phyloP scores from a whole-genome alignment of 2,113 vertebrate species.

The Pheucticus melanocephalus region DNA sequence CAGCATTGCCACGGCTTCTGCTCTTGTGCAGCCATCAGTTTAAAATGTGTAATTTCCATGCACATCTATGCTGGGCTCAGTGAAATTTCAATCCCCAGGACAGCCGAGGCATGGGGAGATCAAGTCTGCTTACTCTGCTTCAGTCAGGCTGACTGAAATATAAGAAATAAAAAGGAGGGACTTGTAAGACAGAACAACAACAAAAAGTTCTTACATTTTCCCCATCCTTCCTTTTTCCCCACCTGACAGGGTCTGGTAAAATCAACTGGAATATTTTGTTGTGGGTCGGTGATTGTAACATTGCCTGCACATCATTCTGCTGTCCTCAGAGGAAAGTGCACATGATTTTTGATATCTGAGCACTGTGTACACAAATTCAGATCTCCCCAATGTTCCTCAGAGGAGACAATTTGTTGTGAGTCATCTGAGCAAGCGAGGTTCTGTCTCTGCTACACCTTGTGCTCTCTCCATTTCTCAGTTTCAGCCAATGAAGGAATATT shows the following conservation, averaged over 20 bases:
- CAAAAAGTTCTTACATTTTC: neutral
- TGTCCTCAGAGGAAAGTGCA: neutral
- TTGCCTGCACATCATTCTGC: neutral
- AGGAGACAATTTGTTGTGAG: neutral
- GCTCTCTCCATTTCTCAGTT: neutral
- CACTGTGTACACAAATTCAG: neutral
- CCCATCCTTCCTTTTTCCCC: neutral
- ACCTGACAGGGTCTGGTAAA: neutral
- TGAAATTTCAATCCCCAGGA: conserved; percentile 60
- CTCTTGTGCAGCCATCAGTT: conserved; percentile 62
- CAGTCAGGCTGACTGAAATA: conserved; percentile 16
- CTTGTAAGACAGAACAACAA: neutral
- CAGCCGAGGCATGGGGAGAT: conserved; percentile 59
- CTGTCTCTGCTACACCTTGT: neutral
- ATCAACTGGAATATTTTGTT: neutral
- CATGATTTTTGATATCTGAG: neutral
- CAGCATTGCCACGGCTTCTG: conserved; percentile 58
- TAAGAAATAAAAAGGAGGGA: neutral
- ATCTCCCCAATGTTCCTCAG: neutral
- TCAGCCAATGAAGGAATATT: neutral
- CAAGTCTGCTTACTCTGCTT: conserved; percentile 57
- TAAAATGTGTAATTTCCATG: conserved; percentile 71
- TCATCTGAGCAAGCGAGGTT: neutral
- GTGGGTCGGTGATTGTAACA: neutral
- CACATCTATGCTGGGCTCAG: conserved; percentile 57